These are phyloP conservation scores for Panurus biarmicus DNA, from an alignment of 2,113 vertebrate species.

Conservation along the genomic window DNA sequence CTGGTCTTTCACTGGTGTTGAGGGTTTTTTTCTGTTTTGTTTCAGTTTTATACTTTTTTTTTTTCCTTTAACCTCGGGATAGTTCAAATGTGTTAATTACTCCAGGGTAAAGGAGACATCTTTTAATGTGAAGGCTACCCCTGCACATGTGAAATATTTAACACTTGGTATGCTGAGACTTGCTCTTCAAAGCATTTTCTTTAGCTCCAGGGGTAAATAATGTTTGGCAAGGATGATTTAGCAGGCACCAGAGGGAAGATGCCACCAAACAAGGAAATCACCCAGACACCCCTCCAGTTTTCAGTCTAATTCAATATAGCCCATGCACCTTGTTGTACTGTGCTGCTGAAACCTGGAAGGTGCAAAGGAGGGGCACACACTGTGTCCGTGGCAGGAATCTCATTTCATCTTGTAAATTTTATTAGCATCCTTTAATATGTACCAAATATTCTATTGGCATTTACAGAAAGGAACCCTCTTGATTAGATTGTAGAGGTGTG, in stretches of 20 bases:
- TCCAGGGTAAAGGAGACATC: not conserved
- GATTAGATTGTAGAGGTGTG: not conserved
- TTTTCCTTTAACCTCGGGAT: not conserved
- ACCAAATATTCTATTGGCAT: not conserved
- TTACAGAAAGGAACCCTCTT: not conserved
- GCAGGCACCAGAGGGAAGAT: constrained; percentile 6
- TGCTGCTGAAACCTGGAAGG: not conserved
- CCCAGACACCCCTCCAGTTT: not conserved
- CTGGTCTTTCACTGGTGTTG: not conserved
- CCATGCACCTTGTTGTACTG: not conserved
- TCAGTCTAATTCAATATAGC: not conserved
- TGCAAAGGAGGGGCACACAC: not conserved
- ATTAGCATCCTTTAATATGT: not conserved
- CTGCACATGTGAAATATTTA: constrained; percentile 41
- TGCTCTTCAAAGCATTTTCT: constrained; percentile 52
- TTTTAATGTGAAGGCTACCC: constrained; percentile 50
- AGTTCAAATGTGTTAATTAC: constrained; percentile 34
- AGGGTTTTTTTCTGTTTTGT: not conserved
- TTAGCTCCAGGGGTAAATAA: constrained; percentile 58
- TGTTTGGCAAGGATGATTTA: constrained; percentile 29
- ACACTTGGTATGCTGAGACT: constrained; percentile 54
- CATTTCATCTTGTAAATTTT: not conserved
- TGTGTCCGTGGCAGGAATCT: not conserved
- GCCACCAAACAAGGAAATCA: constrained; percentile 2
- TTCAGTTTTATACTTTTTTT: not conserved